phyloP scores from a whole-genome alignment of 2,888 invertebrate genomes.

The Agrilus mali region DNA sequence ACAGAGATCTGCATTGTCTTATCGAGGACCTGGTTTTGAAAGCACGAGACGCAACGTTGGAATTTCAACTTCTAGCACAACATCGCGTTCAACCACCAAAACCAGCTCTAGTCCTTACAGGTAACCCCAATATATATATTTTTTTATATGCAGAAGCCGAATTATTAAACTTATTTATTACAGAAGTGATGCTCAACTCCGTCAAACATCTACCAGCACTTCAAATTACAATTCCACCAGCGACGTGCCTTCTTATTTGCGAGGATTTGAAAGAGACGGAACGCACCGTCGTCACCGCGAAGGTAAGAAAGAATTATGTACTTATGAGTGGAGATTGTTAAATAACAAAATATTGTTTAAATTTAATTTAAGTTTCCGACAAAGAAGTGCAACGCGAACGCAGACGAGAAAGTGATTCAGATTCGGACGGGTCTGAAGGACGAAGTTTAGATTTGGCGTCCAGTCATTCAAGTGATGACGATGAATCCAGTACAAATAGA shows the following conservation, averaged over 20 bases:
- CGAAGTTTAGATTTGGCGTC: constrained; percentile 84
- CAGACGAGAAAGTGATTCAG: constrained; percentile 50
- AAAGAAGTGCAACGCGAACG: constrained; percentile 25
- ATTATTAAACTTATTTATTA: constrained; percentile 15
- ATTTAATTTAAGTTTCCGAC: constrained; percentile 18
- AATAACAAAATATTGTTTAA: constrained; percentile 1
- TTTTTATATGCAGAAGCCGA: background rate
- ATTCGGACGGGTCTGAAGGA: constrained; percentile 66
- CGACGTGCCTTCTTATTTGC: constrained; percentile 60
- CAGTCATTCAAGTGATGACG: constrained; percentile 90
- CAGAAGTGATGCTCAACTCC: constrained; percentile 69
- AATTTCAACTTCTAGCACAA: constrained; percentile 89
- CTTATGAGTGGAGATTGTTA: too few species aligned
- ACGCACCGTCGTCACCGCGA: constrained; percentile 30
- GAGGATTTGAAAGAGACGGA: constrained; percentile 49
- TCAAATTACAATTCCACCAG: constrained; percentile 77
- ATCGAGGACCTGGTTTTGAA: constrained; percentile 55
- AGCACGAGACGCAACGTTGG: constrained; percentile 67
- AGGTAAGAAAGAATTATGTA: constrained; percentile 3
- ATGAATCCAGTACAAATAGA: constrained; percentile 45
- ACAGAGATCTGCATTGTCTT: constrained; percentile 69
- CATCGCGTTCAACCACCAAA: constrained; percentile 87
- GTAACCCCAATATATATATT: constrained; percentile 26
- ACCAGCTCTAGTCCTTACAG: constrained; percentile 88
- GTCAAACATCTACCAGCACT: constrained; percentile 75